Evolutionary conservation across 2,113 vertebrate genomes (phyloP).

Genomic region (Anhinga rufa): DNA sequence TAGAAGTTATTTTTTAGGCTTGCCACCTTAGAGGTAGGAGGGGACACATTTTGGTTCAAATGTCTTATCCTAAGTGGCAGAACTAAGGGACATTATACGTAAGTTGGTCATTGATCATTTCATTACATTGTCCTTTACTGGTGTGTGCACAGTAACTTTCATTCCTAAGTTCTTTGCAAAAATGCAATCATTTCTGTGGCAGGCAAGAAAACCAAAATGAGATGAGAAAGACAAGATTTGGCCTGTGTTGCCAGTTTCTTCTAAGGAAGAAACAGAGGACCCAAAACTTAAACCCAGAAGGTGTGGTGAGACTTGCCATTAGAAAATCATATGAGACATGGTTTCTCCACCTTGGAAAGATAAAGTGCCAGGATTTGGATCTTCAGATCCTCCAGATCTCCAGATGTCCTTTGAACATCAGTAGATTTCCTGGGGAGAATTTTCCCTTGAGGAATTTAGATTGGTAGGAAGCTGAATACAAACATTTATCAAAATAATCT

Average conservation of each 20-base stretch:
- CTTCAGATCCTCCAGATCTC: background rate
- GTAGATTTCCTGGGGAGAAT: background rate
- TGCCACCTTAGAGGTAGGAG: background rate
- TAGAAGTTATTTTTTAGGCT: background rate
- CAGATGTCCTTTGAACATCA: background rate
- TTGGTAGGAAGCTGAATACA: background rate
- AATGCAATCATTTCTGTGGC: background rate
- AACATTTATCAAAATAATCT: slow-evolving; percentile 22
- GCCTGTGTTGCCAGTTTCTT: background rate
- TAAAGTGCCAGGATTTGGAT: background rate
- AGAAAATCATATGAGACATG: background rate
- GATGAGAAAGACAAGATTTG: background rate
- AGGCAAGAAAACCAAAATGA: background rate
- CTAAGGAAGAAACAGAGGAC: background rate
- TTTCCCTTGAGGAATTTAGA: slow-evolving; percentile 1
- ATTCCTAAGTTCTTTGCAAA: background rate
- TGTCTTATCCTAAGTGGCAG: background rate
- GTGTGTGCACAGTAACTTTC: background rate
- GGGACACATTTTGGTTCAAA: background rate
- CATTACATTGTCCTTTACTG: background rate
- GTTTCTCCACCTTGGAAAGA: background rate
- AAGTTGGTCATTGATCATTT: background rate
- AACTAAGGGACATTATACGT: background rate
- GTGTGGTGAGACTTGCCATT: background rate
- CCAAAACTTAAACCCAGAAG: background rate